Conservation (phyloP, 2,888 invertebrate species). For the Epinotia demarniana region DNA sequence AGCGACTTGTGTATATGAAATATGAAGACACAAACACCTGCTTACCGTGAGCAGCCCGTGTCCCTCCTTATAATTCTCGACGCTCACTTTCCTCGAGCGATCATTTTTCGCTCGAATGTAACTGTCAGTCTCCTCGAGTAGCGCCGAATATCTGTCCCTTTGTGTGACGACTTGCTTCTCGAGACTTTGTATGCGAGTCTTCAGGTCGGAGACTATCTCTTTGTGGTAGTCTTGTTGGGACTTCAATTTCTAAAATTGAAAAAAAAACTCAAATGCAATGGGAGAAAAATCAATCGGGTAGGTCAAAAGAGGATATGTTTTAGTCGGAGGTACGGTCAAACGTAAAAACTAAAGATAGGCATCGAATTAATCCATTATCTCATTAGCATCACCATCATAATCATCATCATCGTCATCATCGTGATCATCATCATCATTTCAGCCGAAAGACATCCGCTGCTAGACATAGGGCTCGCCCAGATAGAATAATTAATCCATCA, state of each 20-base stretch:
- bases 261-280: slow-evolving; percentile 8
- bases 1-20: too few species aligned
- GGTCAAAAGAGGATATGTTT: too few species aligned
- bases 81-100: slow-evolving; percentile 65
- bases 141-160: slow-evolving; percentile 89
- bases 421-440: too few species aligned
- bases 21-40: slow-evolving; percentile 33
- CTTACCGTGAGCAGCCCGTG: slow-evolving; percentile 63
- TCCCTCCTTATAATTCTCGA: slow-evolving; percentile 69
- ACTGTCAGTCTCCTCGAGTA: slow-evolving; percentile 92
- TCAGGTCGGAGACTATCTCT: slow-evolving; percentile 69
- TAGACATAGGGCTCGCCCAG: too few species aligned
- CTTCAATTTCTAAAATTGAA: slow-evolving; percentile 66
- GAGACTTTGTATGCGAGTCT: slow-evolving; percentile 71
- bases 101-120: slow-evolving; percentile 85
- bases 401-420: too few species aligned
- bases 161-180: slow-evolving; percentile 92
- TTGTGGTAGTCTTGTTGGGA: slow-evolving; percentile 73
- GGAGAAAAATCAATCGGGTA: too few species aligned
- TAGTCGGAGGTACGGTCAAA: too few species aligned
- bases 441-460: too few species aligned
- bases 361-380: too few species aligned
- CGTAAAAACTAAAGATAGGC: too few species aligned
- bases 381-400: too few species aligned
- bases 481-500: too few species aligned